Conservation (phyloP, 2,113 vertebrate species). For the Nansenia antarctica region DNA sequence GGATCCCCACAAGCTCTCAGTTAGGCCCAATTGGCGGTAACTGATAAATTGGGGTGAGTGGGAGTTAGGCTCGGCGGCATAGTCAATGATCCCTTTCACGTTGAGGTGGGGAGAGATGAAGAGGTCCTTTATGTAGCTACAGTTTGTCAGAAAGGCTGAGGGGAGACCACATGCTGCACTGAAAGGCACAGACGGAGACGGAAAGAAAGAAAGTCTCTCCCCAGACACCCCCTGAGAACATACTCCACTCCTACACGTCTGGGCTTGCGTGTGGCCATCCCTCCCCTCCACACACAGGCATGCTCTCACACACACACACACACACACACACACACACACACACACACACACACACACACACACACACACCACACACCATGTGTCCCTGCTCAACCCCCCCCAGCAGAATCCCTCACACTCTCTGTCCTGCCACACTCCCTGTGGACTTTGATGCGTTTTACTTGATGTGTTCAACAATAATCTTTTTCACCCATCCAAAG, state of each 20-base stretch:
- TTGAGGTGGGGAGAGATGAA: slow-evolving; percentile 9
- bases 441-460: slow-evolving; percentile 63
- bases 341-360: slow-evolving; percentile 38
- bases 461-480: slow-evolving; percentile 69
- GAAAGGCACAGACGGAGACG: no score
- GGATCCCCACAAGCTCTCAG: slow-evolving; percentile 18
- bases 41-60: slow-evolving; percentile 21
- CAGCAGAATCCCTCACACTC: slow-evolving; percentile 55
- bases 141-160: slow-evolving; percentile 13
- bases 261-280: neutral
- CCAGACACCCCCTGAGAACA: no score
- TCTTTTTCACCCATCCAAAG: slow-evolving; percentile 68
- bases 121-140: slow-evolving; percentile 18
- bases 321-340: slow-evolving; percentile 37
- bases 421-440: slow-evolving; percentile 60
- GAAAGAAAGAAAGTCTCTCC: no score
- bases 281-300: neutral
- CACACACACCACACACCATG: slow-evolving; percentile 48
- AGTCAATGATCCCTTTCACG: slow-evolving; percentile 27
- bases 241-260: neutral
- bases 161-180: slow-evolving; percentile 13
- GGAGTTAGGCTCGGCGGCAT: slow-evolving; percentile 14
- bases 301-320: neutral
- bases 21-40: slow-evolving; percentile 21
- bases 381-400: slow-evolving; percentile 53